phyloP scores from a whole-genome alignment of 2,113 vertebrate genomes.

The Siphamia tubifer region DNA sequence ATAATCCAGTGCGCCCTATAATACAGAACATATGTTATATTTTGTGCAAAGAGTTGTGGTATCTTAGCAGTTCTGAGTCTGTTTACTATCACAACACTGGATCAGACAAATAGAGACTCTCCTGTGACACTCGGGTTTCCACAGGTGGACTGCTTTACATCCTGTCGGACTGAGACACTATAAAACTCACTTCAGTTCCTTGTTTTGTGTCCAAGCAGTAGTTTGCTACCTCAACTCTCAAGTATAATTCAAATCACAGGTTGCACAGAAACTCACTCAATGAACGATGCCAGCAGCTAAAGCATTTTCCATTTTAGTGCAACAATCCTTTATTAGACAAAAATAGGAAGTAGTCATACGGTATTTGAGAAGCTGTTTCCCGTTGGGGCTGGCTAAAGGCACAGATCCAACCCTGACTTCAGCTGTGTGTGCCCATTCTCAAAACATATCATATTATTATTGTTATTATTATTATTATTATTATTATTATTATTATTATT shows the following conservation, averaged over 20 bases:
- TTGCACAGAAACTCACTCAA: not conserved
- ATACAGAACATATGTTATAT: too few relatives aligned
- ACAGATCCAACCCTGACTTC: slow-evolving; percentile 29
- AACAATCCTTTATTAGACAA: slow-evolving; percentile 65
- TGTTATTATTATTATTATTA: too few relatives aligned
- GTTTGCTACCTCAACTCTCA: not conserved
- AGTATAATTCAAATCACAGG: slow-evolving; percentile 1
- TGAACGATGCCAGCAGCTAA: slow-evolving; percentile 6
- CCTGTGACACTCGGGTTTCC: not conserved
- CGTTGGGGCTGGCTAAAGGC: slow-evolving; percentile 47
- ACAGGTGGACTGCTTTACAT: not conserved
- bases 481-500: too few relatives aligned
- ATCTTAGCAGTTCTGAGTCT: too few relatives aligned
- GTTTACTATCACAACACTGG: too few relatives aligned
- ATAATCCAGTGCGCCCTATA: too few relatives aligned
- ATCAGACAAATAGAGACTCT: too few relatives aligned
- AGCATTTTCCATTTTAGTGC: slow-evolving; percentile 39
- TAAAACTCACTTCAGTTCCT: not conserved
- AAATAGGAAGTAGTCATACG: slow-evolving; percentile 68
- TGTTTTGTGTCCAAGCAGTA: not conserved
- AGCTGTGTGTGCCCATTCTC: slow-evolving; percentile 16
- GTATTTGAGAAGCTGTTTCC: slow-evolving; percentile 67
- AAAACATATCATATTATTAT: slow-evolving; percentile 54
- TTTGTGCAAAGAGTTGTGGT: too few relatives aligned
- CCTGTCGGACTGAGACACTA: not conserved